A percentile compares a stretch with the other conserved stretches of the same genome.
Conservation (phyloP, 2,888 invertebrate species). For the Drosophila neonasuta region DNA sequence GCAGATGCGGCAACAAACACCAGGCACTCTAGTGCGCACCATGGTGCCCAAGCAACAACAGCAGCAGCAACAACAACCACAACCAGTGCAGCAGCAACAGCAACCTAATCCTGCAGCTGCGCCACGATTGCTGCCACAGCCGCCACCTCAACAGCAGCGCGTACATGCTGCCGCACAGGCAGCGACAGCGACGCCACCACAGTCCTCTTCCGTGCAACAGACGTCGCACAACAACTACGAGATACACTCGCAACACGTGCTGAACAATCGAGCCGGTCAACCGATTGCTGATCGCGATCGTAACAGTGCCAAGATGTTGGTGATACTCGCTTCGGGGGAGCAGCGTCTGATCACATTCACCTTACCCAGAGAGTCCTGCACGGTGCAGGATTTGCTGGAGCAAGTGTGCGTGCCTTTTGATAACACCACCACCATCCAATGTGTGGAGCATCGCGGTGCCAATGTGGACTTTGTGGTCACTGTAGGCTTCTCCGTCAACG, state of each 20-base stretch:
- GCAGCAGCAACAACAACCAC: constrained; percentile 30
- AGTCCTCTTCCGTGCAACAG: constrained; percentile 79
- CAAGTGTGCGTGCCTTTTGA: constrained; percentile 89
- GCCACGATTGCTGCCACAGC: constrained; percentile 51
- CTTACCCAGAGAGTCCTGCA: constrained; percentile 91
- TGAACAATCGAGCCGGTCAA: constrained; percentile 79
- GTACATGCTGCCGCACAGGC: constrained; percentile 22
- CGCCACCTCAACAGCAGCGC: constrained; percentile 37
- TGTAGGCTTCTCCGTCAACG: constrained; percentile 84
- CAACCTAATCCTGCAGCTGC: constrained; percentile 18
- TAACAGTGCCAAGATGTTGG: constrained; percentile 90
- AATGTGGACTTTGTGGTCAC: constrained; percentile 92
- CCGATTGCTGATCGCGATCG: constrained; percentile 79
- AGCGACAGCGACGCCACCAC: constrained; percentile 70
- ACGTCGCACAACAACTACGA: constrained; percentile 81
- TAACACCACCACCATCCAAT: constrained; percentile 88
- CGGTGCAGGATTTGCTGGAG: constrained; percentile 90
- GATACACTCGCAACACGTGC: constrained; percentile 82
- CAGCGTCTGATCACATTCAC: constrained; percentile 92
- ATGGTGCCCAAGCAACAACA: constrained; percentile 53
- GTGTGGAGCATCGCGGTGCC: constrained; percentile 88
- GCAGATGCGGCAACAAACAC: constrained; percentile 37
- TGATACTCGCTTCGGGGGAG: constrained; percentile 89
- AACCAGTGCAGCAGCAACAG: constrained; percentile 22
- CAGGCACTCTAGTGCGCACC: constrained; percentile 59